Percentiles rank a stretch among this genome's conserved stretches.
These are phyloP conservation scores for Caenorhabditis elegans DNA, from an alignment of 1,140 invertebrate species.

Conservation along the genomic window WBcel235 BX284606.5:3934501-3935000, in stretches of 20 bases:
- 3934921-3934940: conserved; percentile 51
- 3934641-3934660: conserved; percentile 49
- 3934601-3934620: conserved; percentile 51
- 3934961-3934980: conserved; percentile 52
- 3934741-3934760: too few relatives aligned
- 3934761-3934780: too few relatives aligned
- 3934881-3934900: conserved; percentile 36
- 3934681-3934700: too few relatives aligned
- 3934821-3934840: conserved; percentile 13
- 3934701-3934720: neutral
- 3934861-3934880: conserved; percentile 15
- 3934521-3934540: neutral
- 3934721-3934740: neutral
- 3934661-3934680: conserved; percentile 44
- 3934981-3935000: conserved; percentile 29
- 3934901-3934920: conserved; percentile 49
- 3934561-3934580: conserved; percentile 55
- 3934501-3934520: neutral
- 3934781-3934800: too few relatives aligned
- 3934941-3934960: conserved; percentile 56
- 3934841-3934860: conserved; percentile 37
- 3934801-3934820: conserved; percentile 13
- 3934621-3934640: conserved; percentile 52
- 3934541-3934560: conserved; percentile 49
- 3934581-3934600: conserved; percentile 51